Evolutionary conservation across 2,888 invertebrate species (phyloP).

Genomic region (Automeris io): DNA sequence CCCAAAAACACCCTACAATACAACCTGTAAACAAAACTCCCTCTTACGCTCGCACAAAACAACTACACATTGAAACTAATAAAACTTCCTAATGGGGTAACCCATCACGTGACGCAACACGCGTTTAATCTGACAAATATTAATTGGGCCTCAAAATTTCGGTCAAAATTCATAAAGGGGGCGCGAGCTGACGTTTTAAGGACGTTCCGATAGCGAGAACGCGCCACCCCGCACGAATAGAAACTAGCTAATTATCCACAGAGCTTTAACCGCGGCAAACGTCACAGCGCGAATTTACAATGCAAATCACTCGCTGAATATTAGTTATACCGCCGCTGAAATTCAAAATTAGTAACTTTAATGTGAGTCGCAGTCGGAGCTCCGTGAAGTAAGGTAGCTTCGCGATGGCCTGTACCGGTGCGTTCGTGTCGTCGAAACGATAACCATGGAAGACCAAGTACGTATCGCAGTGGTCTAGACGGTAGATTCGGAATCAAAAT

Average conservation of each 20-base stretch:
- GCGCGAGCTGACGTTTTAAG: constrained; percentile 44
- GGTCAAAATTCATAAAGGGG: constrained; percentile 19
- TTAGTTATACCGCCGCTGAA: constrained; percentile 71
- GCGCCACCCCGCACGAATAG: constrained; percentile 60
- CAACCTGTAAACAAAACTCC: constrained; percentile 54
- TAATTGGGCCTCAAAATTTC: constrained; percentile 31
- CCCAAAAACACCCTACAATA: constrained; percentile 44
- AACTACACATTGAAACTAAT: constrained; percentile 31
- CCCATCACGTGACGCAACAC: constrained; percentile 30
- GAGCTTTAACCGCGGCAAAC: constrained; percentile 67
- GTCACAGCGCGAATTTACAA: constrained; percentile 73
- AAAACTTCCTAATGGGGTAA: constrained; percentile 32
- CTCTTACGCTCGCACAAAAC: constrained; percentile 23
- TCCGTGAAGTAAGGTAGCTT: constrained; percentile 63
- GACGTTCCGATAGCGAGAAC: constrained; percentile 46
- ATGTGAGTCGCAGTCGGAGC: constrained; percentile 71
- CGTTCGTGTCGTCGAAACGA: constrained; percentile 36
- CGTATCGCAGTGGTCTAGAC: constrained; percentile 47
- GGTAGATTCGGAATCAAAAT: constrained; percentile 41
- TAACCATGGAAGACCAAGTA: constrained; percentile 67
- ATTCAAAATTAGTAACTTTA: constrained; percentile 75
- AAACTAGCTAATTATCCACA: constrained; percentile 73
- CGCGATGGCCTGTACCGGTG: constrained; percentile 45
- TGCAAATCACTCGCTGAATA: constrained; percentile 73
- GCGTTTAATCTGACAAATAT: constrained; percentile 30